Percentiles rank a stretch among this genome's conserved stretches.
These are phyloP conservation scores for Anneissia japonica DNA, from an alignment of 35 echinoderm and acorn worm species.

Conservation along the genomic window DNA sequence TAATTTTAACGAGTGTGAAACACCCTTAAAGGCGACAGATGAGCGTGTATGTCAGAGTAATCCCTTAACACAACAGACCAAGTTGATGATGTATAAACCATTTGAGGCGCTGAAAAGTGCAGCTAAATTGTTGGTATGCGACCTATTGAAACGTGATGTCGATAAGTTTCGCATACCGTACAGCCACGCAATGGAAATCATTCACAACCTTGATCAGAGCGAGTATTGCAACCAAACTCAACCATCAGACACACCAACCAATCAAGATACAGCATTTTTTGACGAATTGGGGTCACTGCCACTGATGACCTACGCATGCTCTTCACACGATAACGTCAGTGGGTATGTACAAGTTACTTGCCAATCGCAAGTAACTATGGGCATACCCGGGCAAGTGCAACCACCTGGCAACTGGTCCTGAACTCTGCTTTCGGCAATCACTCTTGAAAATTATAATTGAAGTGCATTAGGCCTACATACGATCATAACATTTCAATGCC, in stretches of 20 bases:
- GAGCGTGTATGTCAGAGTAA: background rate
- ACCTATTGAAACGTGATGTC: background rate
- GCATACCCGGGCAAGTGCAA: background rate
- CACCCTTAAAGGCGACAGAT: background rate
- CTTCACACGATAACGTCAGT: background rate
- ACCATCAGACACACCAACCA: background rate
- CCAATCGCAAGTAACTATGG: background rate
- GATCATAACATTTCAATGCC: no score
- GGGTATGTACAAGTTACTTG: background rate
- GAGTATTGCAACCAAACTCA: background rate
- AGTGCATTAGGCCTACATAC: no score
- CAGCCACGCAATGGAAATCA: background rate
- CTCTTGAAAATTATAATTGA: no score
- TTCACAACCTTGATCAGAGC: background rate
- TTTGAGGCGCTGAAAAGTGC: background rate
- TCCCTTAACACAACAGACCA: background rate
- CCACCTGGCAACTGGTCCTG: background rate
- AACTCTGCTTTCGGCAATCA: no score
- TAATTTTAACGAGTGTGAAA: background rate
- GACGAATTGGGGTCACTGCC: background rate
- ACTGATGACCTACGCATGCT: background rate
- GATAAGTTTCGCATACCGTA: background rate
- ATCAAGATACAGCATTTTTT: background rate
- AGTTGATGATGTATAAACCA: background rate
- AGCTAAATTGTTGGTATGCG: background rate